Conservation (phyloP, 2,797 vertebrate genomes). For the Apogon hyalosoma region DNA sequence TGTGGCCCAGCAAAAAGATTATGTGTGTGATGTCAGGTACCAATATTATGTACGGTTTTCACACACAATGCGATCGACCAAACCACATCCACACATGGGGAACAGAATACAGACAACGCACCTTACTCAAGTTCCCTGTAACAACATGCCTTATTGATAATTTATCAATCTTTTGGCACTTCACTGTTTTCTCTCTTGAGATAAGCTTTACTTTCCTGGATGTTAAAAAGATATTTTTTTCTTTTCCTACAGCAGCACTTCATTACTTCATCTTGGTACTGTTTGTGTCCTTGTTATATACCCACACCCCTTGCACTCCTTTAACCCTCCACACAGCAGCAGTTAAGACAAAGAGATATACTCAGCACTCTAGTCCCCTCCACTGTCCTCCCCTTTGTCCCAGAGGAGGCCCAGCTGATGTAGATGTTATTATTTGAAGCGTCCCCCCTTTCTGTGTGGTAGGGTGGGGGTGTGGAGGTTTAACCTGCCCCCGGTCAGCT, state of each 20-base stretch:
- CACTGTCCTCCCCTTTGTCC: slow-evolving; percentile 31
- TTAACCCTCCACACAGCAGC: slow-evolving; percentile 70
- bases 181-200: too few species aligned
- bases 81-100: too few species aligned
- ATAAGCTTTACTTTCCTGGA: too few species aligned
- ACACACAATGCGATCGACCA: too few species aligned
- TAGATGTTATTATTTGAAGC: slow-evolving; percentile 94
- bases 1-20: too few species aligned
- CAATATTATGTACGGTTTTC: too few species aligned
- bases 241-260: background rate
- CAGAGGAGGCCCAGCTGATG: slow-evolving; percentile 73
- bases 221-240: background rate
- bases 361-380: slow-evolving; percentile 70
- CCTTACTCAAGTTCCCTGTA: too few species aligned
- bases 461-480: slow-evolving; percentile 62
- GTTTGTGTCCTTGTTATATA: slow-evolving; percentile 5
- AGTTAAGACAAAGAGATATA: slow-evolving; percentile 89
- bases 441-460: slow-evolving; percentile 86
- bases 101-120: too few species aligned
- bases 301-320: slow-evolving; percentile 7
- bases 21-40: too few species aligned
- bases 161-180: too few species aligned
- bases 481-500: slow-evolving; percentile 82
- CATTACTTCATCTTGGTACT: slow-evolving; percentile 10
- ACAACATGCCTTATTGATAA: too few species aligned